These are phyloP conservation scores for Eleutherodactylus coqui DNA, from an alignment of 2,797 vertebrate genomes.

Conservation along the genomic window DNA sequence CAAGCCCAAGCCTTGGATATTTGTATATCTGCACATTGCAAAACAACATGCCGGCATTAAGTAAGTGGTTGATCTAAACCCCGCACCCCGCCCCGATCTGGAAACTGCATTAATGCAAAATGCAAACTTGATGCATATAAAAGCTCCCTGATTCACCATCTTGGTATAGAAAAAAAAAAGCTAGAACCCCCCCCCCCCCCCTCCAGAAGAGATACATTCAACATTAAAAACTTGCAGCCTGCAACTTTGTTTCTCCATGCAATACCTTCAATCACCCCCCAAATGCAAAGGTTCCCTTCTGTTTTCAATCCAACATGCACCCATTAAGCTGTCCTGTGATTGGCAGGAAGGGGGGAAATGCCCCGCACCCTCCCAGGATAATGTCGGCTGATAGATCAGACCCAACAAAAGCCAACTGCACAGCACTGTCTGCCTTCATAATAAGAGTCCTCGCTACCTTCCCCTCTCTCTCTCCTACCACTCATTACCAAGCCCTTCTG, in stretches of 20 bases:
- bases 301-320: conserved; percentile 72
- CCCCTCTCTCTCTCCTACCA: conserved; percentile 58
- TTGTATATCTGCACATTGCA: neutral
- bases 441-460: conserved; percentile 78
- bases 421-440: conserved; percentile 76
- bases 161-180: too few species aligned
- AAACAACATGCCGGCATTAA: neutral
- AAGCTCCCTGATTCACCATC: conserved; percentile 61
- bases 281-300: conserved; percentile 71
- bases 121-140: neutral
- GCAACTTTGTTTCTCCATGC: conserved; percentile 62
- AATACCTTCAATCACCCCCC: conserved; percentile 67
- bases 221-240: conserved; percentile 62
- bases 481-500: conserved; percentile 67
- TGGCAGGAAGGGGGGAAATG: conserved; percentile 70
- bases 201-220: neutral
- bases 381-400: conserved; percentile 78
- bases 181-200: conserved; percentile 54
- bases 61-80: neutral
- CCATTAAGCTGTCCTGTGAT: conserved; percentile 74
- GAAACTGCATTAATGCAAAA: neutral
- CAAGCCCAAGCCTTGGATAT: conserved; percentile 1
- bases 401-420: conserved; percentile 80
- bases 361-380: conserved; percentile 76
- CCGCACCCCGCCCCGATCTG: neutral